Base-by-base conservation (phyloP, 1,140 invertebrate genomes). In the Brachionus sp. region DNA sequence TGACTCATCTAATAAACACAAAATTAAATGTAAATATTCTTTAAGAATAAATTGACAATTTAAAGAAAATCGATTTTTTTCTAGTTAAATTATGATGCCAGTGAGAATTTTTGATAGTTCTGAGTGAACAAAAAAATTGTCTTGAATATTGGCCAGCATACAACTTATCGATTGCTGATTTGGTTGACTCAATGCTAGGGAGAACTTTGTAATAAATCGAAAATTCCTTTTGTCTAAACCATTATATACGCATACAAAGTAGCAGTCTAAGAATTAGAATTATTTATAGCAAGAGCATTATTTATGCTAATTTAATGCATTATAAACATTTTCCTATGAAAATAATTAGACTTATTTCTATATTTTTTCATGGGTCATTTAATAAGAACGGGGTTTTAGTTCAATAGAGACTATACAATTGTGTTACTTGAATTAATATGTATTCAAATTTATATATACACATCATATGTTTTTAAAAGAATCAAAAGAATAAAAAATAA, bases 341-440 rank as follows among this genome's bases (percentile, higher is more conserved):
- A 33, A 33, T 33, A 66, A 66, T 33, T 66, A 66, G 29, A 66
- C 64, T 66, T 13, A 33, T 66, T 66, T 66, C 25, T 66, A 6
- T 33, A 33, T 9, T 29, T 9, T 66, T 66, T 66, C 64, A 66
- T 33, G 64, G 64, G 64, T 66, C 64, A 66, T 66, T 66, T 66
- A 66, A 66, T n/a, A 35, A 6, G n/a, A 57, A 57, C 50, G 50
- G 50, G 19, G 3, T 23, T 57, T 57, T 57, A 23, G 5, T 6
- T 57, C 6, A 23, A 19, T 2, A 57, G 5, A 57, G 50, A 25
- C 50, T 6, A 9, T 0, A 57, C 7, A n/a, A n/a, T n/a, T n/a
- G n/a, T n/a, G n/a, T n/a, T 42, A 42, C 39, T 42, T 42, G 39
- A 42, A 1, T 42, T 42, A 13, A 5, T 10, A 13, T 42, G 12